Evolutionary conservation across 2,888 invertebrate genomes (phyloP).

Genomic region (Cerastoderma edule): DNA sequence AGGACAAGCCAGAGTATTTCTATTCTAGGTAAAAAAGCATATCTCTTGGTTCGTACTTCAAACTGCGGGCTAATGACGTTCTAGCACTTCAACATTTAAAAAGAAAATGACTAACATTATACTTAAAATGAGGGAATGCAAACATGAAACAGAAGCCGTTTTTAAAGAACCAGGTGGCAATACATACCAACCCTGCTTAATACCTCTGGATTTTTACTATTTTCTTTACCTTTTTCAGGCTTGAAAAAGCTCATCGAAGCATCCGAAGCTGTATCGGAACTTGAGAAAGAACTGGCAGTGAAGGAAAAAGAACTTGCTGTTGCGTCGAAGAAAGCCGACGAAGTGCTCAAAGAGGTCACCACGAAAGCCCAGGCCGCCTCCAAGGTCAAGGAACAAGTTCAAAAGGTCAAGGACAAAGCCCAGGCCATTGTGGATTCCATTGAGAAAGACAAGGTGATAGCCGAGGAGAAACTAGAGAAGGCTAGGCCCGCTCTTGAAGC

Average conservation of each 20-base stretch:
- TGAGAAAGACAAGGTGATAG: slow-evolving; percentile 80
- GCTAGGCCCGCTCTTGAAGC: slow-evolving; percentile 83
- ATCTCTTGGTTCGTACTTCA: no score
- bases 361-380: slow-evolving; percentile 83
- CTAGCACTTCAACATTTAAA: no score
- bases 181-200: no score
- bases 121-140: no score
- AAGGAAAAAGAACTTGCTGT: slow-evolving; percentile 93
- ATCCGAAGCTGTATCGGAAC: slow-evolving; percentile 88
- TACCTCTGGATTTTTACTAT: no score
- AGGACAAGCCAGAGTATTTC: no score
- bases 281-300: slow-evolving; percentile 91
- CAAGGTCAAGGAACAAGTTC: slow-evolving; percentile 84
- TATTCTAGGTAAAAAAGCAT: no score
- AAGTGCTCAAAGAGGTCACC: slow-evolving; percentile 84
- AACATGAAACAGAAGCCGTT: no score
- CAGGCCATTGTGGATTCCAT: slow-evolving; percentile 84
- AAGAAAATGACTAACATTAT: no score
- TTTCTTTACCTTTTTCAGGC: slow-evolving; percentile 63
- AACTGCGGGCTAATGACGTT: no score
- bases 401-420: slow-evolving; percentile 84
- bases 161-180: no score
- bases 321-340: slow-evolving; percentile 93
- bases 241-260: slow-evolving; percentile 83
- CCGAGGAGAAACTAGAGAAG: slow-evolving; percentile 82